Base-by-base conservation (phyloP, 1,140 invertebrate species). In the Drosophila biarmipes region DNA sequence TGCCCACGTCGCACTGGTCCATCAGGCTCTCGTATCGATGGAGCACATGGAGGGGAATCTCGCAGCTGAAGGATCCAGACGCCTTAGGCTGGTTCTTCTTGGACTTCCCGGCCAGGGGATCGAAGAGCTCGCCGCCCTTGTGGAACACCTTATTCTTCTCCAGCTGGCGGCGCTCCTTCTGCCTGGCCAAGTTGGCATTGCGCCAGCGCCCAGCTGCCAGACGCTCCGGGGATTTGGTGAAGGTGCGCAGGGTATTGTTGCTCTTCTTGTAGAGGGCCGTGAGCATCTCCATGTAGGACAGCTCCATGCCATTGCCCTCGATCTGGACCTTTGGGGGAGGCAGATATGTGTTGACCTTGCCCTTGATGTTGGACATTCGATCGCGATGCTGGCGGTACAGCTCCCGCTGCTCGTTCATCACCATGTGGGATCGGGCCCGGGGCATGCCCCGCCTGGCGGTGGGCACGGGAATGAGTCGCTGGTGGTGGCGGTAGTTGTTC, bases 271-370 rank as follows among this genome's bases (percentile, higher is more conserved):
- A 89, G 15, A 89, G 85, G 0, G 79, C 57, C 0, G 84, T 78
- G 14, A 89, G 63, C 84, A 89, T 89, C 51, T 89, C 84, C 84
- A 89, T 89, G 24, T 89, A 89, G 15, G 84, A 73, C 6, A 89
- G 38, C 45, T 89, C 85, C 84, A 89, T 89, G 45, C 68, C 53
- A 15, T 85, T 90, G 45, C 66, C 63, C 52, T 89, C 85, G 8
- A 77, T 43, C 40, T 77, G 73, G 10, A 74, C 12, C 46, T 84
- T 89, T 0, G 84, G 84, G 27, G 84, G 79, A 4, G 84, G 84
- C 48, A 89, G 46, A 14, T 56, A 54, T 2, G 67, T 89, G 48
- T 89, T 78, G 3, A 89, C 80, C 76, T 89, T 89, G 14, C 85
- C 76, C 54, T 89, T 89, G 31, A 89, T 77, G 5, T 89, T 67